These are phyloP conservation scores for Amblyteles armatorius DNA, from an alignment of 2,888 invertebrate genomes.

Conservation along the genomic window DNA sequence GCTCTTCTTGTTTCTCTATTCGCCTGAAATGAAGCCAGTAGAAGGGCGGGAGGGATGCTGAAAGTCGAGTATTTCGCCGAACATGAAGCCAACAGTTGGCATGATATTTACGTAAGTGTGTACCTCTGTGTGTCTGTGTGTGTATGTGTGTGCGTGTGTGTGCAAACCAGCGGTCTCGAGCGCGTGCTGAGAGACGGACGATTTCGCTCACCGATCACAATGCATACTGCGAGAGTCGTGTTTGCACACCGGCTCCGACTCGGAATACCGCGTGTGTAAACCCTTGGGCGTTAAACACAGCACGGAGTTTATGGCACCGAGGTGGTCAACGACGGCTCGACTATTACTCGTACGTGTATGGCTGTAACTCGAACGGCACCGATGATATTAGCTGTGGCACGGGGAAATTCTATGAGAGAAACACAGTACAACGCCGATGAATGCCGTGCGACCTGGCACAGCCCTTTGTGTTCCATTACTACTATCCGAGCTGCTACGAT, in stretches of 20 bases:
- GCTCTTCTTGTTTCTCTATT: slow-evolving; percentile 26
- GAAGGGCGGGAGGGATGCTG: neutral
- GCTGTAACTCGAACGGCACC: slow-evolving; percentile 36
- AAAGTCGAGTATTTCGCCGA: neutral
- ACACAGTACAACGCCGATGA: neutral
- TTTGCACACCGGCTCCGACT: slow-evolving; percentile 24
- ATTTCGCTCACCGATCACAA: slow-evolving; percentile 22
- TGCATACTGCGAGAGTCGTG: slow-evolving; percentile 23
- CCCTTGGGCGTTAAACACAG: slow-evolving; percentile 47
- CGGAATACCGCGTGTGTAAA: slow-evolving; percentile 34
- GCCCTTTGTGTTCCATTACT: slow-evolving; percentile 7
- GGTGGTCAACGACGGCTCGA: slow-evolving; percentile 12
- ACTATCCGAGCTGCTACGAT: neutral
- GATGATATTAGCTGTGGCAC: slow-evolving; percentile 35
- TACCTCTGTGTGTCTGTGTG: neutral
- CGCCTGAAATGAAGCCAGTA: slow-evolving; percentile 29
- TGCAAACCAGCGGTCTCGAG: neutral
- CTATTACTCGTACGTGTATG: slow-evolving; percentile 1
- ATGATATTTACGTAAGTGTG: neutral
- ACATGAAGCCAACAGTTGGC: neutral
- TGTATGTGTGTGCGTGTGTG: neutral
- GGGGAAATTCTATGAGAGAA: slow-evolving; percentile 21
- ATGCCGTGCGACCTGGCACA: neutral
- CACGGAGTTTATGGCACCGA: slow-evolving; percentile 41
- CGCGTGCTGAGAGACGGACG: slow-evolving; percentile 8